Evolutionary conservation across 2,888 invertebrate genomes (phyloP).

Genomic region (Agriotes lineatus): DNA sequence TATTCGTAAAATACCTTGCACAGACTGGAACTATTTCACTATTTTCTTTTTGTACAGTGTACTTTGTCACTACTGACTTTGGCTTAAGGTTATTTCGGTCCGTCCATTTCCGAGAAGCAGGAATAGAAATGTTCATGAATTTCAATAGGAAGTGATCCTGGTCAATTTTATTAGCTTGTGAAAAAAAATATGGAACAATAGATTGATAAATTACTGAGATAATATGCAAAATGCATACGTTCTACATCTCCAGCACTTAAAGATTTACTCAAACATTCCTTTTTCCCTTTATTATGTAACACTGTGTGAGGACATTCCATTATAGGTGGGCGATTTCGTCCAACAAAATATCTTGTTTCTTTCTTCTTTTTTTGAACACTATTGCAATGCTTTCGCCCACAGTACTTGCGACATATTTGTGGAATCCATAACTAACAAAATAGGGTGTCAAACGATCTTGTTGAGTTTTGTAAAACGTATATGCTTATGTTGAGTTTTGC

Average conservation of each 20-base stretch:
- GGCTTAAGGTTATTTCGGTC: not conserved
- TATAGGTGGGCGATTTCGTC: constrained; percentile 3
- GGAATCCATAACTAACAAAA: not conserved
- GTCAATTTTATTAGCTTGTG: constrained; percentile 8
- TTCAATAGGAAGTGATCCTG: constrained; percentile 11
- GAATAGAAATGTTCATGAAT: constrained; percentile 11
- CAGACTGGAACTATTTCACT: constrained; percentile 5
- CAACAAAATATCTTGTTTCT: not conserved
- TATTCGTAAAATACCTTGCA: constrained; percentile 5
- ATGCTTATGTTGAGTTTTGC: constrained; percentile 11
- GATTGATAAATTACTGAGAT: not conserved
- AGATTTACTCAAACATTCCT: not conserved
- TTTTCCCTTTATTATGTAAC: not conserved
- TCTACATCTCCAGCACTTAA: no score
- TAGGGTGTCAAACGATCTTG: not conserved
- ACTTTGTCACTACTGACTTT: constrained; percentile 15
- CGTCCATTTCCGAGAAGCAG: not conserved
- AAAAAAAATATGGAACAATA: not conserved
- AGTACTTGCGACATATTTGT: not conserved
- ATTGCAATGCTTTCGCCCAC: not conserved
- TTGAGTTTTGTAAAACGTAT: not conserved
- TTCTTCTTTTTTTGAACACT: not conserved
- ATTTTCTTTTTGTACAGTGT: not conserved
- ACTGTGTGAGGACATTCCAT: not conserved
- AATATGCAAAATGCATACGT: not conserved